A percentile compares a stretch with the other conserved stretches of the same genome.
Evolutionary conservation across 2,797 vertebrate species (phyloP).

Genomic region (Selene dorsalis): DNA sequence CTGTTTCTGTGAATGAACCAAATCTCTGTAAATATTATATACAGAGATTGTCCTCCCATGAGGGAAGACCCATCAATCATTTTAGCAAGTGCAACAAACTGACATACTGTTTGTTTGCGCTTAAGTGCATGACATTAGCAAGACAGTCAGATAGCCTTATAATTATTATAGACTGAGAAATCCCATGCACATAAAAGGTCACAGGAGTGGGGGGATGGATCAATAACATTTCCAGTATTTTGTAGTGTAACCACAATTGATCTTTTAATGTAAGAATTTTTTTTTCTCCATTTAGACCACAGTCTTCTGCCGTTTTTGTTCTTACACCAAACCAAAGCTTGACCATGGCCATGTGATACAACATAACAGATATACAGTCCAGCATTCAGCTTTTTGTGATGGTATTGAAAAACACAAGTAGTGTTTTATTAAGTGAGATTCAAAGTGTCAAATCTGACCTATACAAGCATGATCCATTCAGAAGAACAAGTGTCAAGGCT

Average conservation of each 20-base stretch:
- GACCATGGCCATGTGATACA: not conserved
- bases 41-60: not conserved
- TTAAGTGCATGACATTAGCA: not conserved
- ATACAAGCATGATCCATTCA: not conserved
- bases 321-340: not conserved
- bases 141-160: not conserved
- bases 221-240: not conserved
- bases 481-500: not conserved
- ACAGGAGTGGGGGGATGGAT: not conserved
- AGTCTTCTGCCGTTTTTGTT: not conserved
- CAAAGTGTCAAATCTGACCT: not conserved
- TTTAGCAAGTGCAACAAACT: not conserved
- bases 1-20: constrained; percentile 12
- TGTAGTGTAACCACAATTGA: not conserved
- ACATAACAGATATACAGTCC: not conserved
- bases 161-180: no score
- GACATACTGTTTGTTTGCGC: not conserved
- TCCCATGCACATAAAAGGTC: not conserved
- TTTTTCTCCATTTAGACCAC: no score
- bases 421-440: not conserved
- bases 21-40: no score
- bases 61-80: not conserved
- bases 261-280: not conserved
- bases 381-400: not conserved
- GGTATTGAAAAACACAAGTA: not conserved